Percentiles rank a stretch among this genome's conserved stretches.
These are phyloP conservation scores for Dicerorhinus sumatrensis DNA, from an alignment of 2,113 vertebrate species.

Conservation along the genomic window DNA sequence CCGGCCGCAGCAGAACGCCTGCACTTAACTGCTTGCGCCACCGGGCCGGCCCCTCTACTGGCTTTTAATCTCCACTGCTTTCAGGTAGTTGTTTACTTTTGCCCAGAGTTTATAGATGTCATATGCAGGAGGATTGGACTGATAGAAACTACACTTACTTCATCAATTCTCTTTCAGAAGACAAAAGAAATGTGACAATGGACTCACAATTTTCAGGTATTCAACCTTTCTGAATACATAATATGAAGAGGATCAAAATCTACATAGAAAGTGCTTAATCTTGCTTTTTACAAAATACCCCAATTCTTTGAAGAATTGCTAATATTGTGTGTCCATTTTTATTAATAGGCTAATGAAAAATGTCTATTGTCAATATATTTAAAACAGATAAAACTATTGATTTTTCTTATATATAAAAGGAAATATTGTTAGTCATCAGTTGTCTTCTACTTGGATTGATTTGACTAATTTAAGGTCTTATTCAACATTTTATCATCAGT, in stretches of 20 bases:
- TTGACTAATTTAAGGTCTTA: conserved; percentile 14
- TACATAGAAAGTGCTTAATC: background rate
- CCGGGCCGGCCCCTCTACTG: too few relatives aligned
- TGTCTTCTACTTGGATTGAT: background rate
- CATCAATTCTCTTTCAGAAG: background rate
- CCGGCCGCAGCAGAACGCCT: too few relatives aligned
- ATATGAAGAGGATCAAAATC: background rate
- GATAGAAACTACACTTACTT: background rate
- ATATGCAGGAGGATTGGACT: background rate
- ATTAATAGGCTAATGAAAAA: background rate
- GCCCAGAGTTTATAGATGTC: background rate
- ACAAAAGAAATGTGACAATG: background rate
- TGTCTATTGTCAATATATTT: background rate
- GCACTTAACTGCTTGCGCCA: too few relatives aligned
- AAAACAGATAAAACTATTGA: background rate
- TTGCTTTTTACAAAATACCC: background rate
- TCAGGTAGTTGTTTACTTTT: background rate
- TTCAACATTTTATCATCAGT: conserved; percentile 45
- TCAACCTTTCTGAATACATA: background rate
- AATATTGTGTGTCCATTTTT: conserved; percentile 33
- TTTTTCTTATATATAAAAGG: conserved; percentile 34
- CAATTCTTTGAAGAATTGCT: conserved; percentile 13
- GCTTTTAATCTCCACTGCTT: background rate
- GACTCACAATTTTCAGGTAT: background rate
- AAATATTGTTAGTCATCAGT: background rate